Percentiles rank a stretch among this genome's conserved stretches.
Conservation (phyloP, 2,113 vertebrate species). For the Ophthalmolycus amberensis region DNA sequence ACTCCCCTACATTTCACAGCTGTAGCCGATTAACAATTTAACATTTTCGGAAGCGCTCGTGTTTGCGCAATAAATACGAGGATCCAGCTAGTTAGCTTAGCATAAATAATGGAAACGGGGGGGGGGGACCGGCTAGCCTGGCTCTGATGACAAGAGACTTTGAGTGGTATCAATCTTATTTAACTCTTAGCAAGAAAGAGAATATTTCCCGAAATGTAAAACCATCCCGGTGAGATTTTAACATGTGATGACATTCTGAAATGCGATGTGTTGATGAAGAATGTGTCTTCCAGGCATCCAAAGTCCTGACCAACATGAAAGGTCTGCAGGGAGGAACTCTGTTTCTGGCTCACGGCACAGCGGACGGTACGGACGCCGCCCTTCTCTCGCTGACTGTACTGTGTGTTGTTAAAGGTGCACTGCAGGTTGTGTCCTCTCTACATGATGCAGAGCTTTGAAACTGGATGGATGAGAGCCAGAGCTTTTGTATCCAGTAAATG, state of each 20-base stretch:
- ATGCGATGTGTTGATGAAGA: rapidly evolving
- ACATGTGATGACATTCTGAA: not conserved
- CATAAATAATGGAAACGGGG: not conserved
- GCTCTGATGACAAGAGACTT: not conserved
- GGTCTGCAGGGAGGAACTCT: constrained; percentile 90
- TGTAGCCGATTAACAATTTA: not conserved
- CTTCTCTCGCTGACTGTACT: not conserved
- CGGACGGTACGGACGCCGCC: constrained; percentile 86
- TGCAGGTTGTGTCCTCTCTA: not conserved
- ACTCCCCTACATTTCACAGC: not conserved
- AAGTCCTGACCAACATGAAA: constrained; percentile 87
- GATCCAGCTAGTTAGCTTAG: not conserved
- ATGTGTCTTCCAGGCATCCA: constrained; percentile 84
- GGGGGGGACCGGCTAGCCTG: not conserved
- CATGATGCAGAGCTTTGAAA: not conserved
- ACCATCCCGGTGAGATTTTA: not conserved
- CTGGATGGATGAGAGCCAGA: not conserved
- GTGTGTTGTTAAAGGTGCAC: not conserved
- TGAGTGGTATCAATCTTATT: not conserved
- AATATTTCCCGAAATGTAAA: not conserved
- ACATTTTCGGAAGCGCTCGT: not conserved
- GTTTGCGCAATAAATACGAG: not conserved
- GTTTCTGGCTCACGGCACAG: constrained; percentile 93
- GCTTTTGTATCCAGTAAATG: constrained; percentile 29
- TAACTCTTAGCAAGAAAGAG: not conserved